Evolutionary conservation across 2,888 invertebrate species (phyloP).

Genomic region (Cheilosia vulpina): DNA sequence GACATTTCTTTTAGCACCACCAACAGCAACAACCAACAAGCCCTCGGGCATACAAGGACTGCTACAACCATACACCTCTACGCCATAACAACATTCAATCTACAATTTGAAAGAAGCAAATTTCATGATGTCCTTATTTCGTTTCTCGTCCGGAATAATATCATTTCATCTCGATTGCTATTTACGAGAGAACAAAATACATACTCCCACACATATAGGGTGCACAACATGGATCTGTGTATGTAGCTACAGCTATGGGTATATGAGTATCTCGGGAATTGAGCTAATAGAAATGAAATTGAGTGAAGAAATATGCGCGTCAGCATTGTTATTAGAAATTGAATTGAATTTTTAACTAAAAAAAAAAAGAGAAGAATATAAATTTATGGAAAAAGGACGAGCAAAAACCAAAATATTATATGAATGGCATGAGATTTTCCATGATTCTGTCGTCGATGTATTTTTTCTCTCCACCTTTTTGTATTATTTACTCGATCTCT

Average conservation of each 20-base stretch:
- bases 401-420: constrained; percentile 17
- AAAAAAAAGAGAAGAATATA: background rate
- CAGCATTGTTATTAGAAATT: constrained; percentile 73
- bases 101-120: constrained; percentile 68
- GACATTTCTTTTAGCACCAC: constrained; percentile 7
- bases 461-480: constrained; percentile 28
- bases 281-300: constrained; percentile 73
- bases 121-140: constrained; percentile 75
- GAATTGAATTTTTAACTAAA: constrained; percentile 65
- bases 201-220: background rate
- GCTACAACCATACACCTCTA: background rate
- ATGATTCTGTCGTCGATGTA: constrained; percentile 64
- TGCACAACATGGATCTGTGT: background rate
- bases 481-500: constrained; percentile 29
- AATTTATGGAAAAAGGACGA: constrained; percentile 15
- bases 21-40: background rate
- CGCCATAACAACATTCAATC: constrained; percentile 67
- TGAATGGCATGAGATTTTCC: constrained; percentile 57
- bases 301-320: constrained; percentile 72
- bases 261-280: constrained; percentile 5
- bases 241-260: background rate
- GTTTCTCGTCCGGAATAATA: constrained; percentile 74
- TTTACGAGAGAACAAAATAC: constrained; percentile 44
- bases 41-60: background rate
- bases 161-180: constrained; percentile 72